Evolutionary conservation across 2,888 invertebrate species (phyloP), one percentile per base, ranked within the genome.

Genomic region (Polia nebulosa): DNA sequence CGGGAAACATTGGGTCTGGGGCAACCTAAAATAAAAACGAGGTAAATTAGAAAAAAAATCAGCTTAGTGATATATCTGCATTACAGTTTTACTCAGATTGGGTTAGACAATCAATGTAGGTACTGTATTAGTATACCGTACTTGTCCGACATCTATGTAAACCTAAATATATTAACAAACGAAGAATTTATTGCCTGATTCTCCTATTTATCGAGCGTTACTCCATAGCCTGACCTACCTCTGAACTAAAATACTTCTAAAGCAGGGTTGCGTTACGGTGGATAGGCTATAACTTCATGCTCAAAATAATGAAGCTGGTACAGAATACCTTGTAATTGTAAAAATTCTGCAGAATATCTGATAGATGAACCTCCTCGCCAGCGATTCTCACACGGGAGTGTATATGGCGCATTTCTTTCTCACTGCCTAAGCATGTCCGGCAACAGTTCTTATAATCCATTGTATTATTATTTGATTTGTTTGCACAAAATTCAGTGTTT

Each of bases 261-360:
- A 41, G 17, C 15, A 15, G 39, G 39, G 7, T n/a, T n/a, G n/a
- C n/a, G n/a, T n/a, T n/a, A n/a, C n/a, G n/a, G n/a, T n/a, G n/a
- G n/a, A n/a, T n/a, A n/a, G n/a, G n/a, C n/a, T n/a, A n/a, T n/a
- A n/a, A 17, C 17, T 17, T 13, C 17, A 34, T 9, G 7, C 15
- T 39, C 11, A 39, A 39, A 32, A 17, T 11, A 13, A 32, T 32
- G 6, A 32, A 52, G 44, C 27, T 11, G 13, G 8, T 27, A 51
- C 20, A 25, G 13, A 25, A 27, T 92, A 95, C 95, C 92, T 92
- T 90, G 66, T 86, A 95, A 78, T 89, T 88, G 72, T 95, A 95
- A 82, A 94, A 94, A 76, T 89, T 91, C 53, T 88, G 84, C 72
- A 96, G 87, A 78, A 96, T 93, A 85, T 94, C 93, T 7, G 93